Base-by-base conservation (phyloP, 2,797 vertebrate genomes). In the Varecia variegata region DNA sequence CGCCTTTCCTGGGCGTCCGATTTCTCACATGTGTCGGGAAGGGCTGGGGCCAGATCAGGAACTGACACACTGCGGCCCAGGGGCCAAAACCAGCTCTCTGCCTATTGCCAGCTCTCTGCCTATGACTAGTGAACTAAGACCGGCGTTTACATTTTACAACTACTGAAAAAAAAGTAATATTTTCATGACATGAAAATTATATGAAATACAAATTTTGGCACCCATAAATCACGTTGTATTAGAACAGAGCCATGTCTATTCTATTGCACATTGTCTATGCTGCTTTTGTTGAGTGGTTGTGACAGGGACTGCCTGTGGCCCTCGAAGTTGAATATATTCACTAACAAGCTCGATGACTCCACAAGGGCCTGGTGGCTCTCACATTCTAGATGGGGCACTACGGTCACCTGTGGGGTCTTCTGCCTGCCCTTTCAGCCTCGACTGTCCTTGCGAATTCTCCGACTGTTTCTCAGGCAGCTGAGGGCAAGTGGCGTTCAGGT, bases 61-160 rank as follows among this genome's bases (percentile, higher is more conserved):
- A 30, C 2, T 18, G 65, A 12, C 43, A 38, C 27, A 20, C 50
- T n/a, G 0, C 17, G 56, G 38, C 52, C 38, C 12, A 5, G 2
- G 1, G 3, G 47, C 47, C 38, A 38, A 45, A 32, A 32, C 13
- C 25, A 35, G 45, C 27, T 7, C 9, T 0, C 21, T 40, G 54
- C 60, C n/a, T 88, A 1, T 38, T 83, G 94, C 65, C n/a, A n/a
- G n/a, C n/a, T n/a, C n/a, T n/a, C n/a, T 40, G n/a, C 21, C 21
- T 60, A 52, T 17, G 65, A 32, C 54, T 13, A 1, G 32, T 18
- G 9, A 70, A 65, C 32, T 58, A 80, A 77, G 67, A 65, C 35
- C 52, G 40, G n/a, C 13, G 13, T 70, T 77, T 62, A 60, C 10
- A 32, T 93, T 67, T 97, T 76, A 45, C 76, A 96, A 80, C n/a